A percentile compares a stretch with the other conserved stretches of the same genome.
These are phyloP conservation scores for Sorex araneus DNA, from an alignment of 2,113 vertebrate species.

Conservation along the genomic window DNA sequence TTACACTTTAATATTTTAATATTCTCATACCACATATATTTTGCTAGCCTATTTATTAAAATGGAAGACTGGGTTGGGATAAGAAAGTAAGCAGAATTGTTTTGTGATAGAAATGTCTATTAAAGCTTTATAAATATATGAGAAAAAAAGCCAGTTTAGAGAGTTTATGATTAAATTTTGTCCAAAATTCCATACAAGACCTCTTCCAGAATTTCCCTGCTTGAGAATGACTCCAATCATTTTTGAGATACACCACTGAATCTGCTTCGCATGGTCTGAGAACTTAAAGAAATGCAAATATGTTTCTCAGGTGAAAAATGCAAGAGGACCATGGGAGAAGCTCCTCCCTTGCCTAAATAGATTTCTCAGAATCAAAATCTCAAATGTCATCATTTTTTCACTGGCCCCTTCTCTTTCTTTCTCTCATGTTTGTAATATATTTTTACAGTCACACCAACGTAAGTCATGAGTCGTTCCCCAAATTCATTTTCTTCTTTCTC, in stretches of 20 bases:
- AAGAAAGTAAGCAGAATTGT: background rate
- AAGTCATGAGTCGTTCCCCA: background rate
- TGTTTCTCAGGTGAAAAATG: background rate
- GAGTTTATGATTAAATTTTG: background rate
- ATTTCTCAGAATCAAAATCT: background rate
- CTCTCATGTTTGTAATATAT: background rate
- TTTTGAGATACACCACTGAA: background rate
- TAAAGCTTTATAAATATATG: background rate
- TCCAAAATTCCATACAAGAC: background rate
- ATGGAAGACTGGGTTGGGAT: background rate
- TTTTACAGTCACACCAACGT: background rate
- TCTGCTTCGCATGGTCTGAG: background rate
- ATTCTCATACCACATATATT: background rate
- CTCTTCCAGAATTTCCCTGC: background rate
- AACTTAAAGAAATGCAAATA: background rate
- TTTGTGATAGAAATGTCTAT: background rate
- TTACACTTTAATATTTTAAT: constrained; percentile 41
- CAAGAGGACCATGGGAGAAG: too few species aligned
- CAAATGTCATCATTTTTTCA: background rate
- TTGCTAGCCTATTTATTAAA: background rate
- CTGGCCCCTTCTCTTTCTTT: background rate
- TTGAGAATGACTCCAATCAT: background rate
- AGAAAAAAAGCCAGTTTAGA: background rate
- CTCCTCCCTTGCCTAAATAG: background rate
- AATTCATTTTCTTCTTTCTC: background rate